Base-by-base conservation (phyloP, 2,113 vertebrate genomes). In the Falcunculus frontatus region DNA sequence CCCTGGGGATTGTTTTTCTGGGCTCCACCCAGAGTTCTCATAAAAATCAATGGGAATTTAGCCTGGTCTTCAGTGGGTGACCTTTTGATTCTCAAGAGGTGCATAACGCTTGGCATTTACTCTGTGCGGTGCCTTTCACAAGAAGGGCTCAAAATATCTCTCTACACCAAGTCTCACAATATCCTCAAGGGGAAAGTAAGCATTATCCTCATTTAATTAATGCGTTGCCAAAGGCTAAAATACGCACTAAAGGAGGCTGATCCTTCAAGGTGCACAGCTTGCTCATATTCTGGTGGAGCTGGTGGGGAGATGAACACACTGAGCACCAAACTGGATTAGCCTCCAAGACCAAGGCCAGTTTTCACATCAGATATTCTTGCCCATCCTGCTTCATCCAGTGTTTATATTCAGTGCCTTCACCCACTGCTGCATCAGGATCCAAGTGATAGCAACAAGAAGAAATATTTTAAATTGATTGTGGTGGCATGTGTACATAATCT, bases 141-240 rank as follows among this genome's bases (percentile, higher is more conserved):
- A 91, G 67, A 83, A 90, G 22, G 46, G 39, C 78, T 94, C 70
- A 83, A 94, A 96, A 83, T 80, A 72, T 55, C 67, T 93, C n/a
- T 85, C 55, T 90, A 73, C 33, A 67, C 60, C 62, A 91, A 94
- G 63, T 47, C 63, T 83, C 35, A 83, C 68, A 95, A 70, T 63
- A 88, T 77, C 68, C 90, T 92, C 93, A 65, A 73, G 47, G 81
- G 70, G 32, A 83, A 89, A 79, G 50, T 62, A 91, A 77, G 55
- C 37, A 90, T 94, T 96, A 87, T 76, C 42, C n/a, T 85, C 41
- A 59, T 90, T 95, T 91, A 96, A 95, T 93, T 85, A 93, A 95
- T 80, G 37, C 44, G 76, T 75, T 84, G 53, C 49, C 46, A 73
- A 89, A 82, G 74, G 67, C n/a, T 81, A 81, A 87, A 84, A 57